Percentiles rank a stretch among this genome's conserved stretches.
phyloP scores from a whole-genome alignment of 2,888 invertebrate genomes.

The Leptinotarsa haldemani region DNA sequence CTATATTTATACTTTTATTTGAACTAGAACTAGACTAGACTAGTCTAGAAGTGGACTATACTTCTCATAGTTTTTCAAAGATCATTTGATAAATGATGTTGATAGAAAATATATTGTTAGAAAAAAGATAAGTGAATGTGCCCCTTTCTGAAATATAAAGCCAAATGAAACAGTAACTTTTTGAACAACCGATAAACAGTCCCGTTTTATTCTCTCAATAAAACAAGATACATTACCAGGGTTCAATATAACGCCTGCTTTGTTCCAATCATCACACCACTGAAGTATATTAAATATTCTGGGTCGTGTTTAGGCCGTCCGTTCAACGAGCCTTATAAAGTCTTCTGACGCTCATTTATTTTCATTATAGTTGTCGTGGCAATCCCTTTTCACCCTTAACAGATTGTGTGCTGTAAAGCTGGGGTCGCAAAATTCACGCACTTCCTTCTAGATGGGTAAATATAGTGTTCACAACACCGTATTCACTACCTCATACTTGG shows the following conservation, averaged over 20 bases:
- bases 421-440: slow-evolving; percentile 21
- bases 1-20: too few relatives aligned
- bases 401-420: slow-evolving; percentile 34
- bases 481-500: not conserved
- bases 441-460: slow-evolving; percentile 14
- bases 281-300: slow-evolving; percentile 28
- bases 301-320: slow-evolving; percentile 16
- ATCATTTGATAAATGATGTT: too few relatives aligned
- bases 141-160: too few relatives aligned
- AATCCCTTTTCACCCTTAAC: slow-evolving; percentile 54
- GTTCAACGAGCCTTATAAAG: slow-evolving; percentile 51
- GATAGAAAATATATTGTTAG: not conserved
- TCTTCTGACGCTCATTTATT: slow-evolving; percentile 58
- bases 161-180: not conserved
- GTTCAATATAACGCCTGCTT: slow-evolving; percentile 19
- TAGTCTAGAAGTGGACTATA: too few relatives aligned
- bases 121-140: too few relatives aligned
- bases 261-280: slow-evolving; percentile 22
- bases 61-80: too few relatives aligned
- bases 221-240: not conserved
- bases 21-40: too few relatives aligned
- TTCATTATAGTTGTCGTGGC: slow-evolving; percentile 58
- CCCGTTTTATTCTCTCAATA: slow-evolving; percentile 3
- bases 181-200: not conserved
- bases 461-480: not conserved